phyloP scores from a whole-genome alignment of 2,797 vertebrate species.

The Vultur gryphus region DNA sequence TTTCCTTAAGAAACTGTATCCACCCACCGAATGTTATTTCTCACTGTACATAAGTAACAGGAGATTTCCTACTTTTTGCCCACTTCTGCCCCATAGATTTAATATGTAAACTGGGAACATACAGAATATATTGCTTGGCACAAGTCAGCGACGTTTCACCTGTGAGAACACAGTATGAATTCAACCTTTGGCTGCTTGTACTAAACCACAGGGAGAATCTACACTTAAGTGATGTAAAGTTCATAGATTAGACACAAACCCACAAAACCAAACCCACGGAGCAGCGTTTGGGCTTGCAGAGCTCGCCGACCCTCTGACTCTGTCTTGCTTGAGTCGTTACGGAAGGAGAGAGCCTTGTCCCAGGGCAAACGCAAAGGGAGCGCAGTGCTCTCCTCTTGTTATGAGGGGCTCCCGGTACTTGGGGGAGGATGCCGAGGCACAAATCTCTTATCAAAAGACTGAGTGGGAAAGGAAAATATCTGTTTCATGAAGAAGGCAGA shows the following conservation, averaged over 20 bases:
- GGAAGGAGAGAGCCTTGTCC: background rate
- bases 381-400: background rate
- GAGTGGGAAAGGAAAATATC: background rate
- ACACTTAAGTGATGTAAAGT: slow-evolving; percentile 8
- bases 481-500: background rate
- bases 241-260: slow-evolving; percentile 29
- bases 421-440: background rate
- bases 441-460: background rate
- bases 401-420: background rate
- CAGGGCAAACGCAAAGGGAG: background rate
- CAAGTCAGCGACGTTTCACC: slow-evolving; percentile 58
- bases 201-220: slow-evolving; percentile 49
- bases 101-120: slow-evolving; percentile 61
- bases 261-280: background rate
- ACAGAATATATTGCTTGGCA: slow-evolving; percentile 66
- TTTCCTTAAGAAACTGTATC: slow-evolving; percentile 65
- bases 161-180: slow-evolving; percentile 52
- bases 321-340: background rate
- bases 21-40: slow-evolving; percentile 26
- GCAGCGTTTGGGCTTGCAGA: background rate
- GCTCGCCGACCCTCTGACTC: background rate
- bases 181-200: slow-evolving; percentile 30
- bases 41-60: slow-evolving; percentile 44
- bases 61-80: slow-evolving; percentile 66
- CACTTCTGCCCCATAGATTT: slow-evolving; percentile 56